Evolutionary conservation across 2,113 vertebrate genomes (phyloP), one percentile per base, ranked within the genome.

Genomic region (Boulengeromyrus knoepffleri): DNA sequence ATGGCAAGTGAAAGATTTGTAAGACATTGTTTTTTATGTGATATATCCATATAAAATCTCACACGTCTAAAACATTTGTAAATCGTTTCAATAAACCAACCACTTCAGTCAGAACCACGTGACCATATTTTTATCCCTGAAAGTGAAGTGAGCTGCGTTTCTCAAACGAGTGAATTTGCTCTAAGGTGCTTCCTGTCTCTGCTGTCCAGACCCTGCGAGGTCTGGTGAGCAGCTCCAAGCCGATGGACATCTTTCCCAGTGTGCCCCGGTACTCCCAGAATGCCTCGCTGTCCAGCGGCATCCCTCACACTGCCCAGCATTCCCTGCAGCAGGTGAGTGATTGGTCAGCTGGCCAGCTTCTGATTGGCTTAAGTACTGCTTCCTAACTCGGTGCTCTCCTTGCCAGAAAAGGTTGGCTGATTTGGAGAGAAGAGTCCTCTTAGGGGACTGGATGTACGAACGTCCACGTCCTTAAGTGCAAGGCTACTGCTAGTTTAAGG

Each of bases 241-340:
- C 94, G 17, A 88, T 93, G 90, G 95, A 95, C 4, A 70, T 91
- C 86, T 90, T 94, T 21, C 96, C 95, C 90, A 94, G 94, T 42
- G 1, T 91, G 1, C 92, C 94, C 7, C 95, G 95, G 53, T 96
- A 93, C 91, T 92, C 94, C 1, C 94, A 94, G 66, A 88, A 47
- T 42, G 53, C 92, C 45, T 91, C 94, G 80, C 85, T 92, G 31
- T 89, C 92, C 1, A 39, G 90, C 27, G 89, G 91, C 0, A 94
- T 92, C 89, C 87, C 85, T 1, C 19, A 88, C 89, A 88, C 90
- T 89, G 12, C 94, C n/a, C 94, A 95, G 77, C 89, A 90, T 0
- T 91, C 93, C 12, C 90, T 95, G 5, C 95, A 95, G 46, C 95
- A 96, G 95, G 96, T 96, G 15, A 31, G 92, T 87, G 39, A 53